These are phyloP conservation scores for Leucopsar rothschildi DNA, from an alignment of 2,113 vertebrate genomes.

Conservation along the genomic window DNA sequence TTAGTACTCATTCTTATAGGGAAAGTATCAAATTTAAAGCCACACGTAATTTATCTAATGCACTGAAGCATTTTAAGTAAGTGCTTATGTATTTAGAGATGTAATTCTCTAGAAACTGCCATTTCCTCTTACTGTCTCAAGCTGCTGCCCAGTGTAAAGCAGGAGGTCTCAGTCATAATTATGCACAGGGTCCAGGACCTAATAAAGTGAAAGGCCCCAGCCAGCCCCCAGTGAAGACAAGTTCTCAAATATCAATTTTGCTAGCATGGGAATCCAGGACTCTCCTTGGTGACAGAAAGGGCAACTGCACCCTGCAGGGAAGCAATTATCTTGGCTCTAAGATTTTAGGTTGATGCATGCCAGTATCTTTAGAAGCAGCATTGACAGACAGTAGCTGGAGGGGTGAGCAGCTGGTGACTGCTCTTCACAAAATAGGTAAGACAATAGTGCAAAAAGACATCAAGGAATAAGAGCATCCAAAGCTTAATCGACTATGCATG, in stretches of 20 bases:
- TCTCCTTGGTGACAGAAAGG: constrained; percentile 50
- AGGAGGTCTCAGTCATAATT: background rate
- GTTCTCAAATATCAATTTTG: background rate
- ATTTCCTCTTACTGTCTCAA: background rate
- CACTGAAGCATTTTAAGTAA: background rate
- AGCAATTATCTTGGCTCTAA: constrained; percentile 29
- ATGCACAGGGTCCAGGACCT: background rate
- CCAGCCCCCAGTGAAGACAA: background rate
- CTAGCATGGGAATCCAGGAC: constrained; percentile 1
- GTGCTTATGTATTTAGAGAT: background rate
- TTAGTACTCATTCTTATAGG: background rate
- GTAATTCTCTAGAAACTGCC: background rate
- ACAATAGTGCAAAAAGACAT: constrained; percentile 47
- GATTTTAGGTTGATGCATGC: constrained; percentile 48
- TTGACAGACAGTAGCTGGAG: constrained; percentile 58
- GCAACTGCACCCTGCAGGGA: constrained; percentile 53
- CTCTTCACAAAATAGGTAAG: constrained; percentile 57
- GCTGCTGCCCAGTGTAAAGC: background rate
- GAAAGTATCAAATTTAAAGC: background rate
- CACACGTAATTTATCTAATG: background rate
- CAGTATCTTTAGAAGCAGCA: constrained; percentile 41
- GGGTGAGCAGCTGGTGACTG: constrained; percentile 59
- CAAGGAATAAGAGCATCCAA: constrained; percentile 55
- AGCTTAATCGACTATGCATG: constrained; percentile 29
- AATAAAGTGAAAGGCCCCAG: background rate